Evolutionary conservation across 92 coral and sea anemone species (phyloP).

Genomic region (Hydrozoanthus gracilis): DNA sequence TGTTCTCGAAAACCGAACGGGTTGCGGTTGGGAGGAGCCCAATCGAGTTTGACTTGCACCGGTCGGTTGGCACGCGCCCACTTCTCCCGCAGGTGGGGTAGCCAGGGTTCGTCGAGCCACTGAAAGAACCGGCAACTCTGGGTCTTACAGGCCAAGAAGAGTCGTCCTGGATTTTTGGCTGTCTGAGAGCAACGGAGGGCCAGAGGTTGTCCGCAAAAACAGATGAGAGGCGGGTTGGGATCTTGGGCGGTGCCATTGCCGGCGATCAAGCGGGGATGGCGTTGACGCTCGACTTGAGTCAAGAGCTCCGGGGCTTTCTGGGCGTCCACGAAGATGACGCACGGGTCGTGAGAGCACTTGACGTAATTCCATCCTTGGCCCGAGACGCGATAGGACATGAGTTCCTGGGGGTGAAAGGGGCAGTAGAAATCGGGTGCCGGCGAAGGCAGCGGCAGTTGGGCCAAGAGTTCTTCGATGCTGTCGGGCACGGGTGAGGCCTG

Average conservation of each 20-base stretch:
- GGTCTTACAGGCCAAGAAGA: neutral
- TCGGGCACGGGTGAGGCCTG: too few relatives aligned
- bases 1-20: too few relatives aligned
- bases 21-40: too few relatives aligned
- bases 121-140: conserved; percentile 6
- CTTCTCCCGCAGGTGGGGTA: neutral
- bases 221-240: conserved; percentile 17
- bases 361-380: neutral
- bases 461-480: too few relatives aligned
- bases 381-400: too few relatives aligned
- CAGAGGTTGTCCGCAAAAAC: neutral
- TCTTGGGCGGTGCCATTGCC: neutral
- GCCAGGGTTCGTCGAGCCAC: conserved; percentile 11
- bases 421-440: too few relatives aligned
- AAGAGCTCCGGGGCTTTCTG: neutral
- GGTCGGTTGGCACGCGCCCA: neutral
- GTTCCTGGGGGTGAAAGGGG: too few relatives aligned
- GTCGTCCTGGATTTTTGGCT: neutral
- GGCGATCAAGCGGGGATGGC: neutral
- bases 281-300: neutral
- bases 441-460: too few relatives aligned
- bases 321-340: too few relatives aligned
- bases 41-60: too few relatives aligned
- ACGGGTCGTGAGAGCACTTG: neutral
- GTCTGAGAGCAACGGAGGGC: neutral